Evolutionary conservation across 2,797 vertebrate species (phyloP).

Genomic region (Taenioides sp.): DNA sequence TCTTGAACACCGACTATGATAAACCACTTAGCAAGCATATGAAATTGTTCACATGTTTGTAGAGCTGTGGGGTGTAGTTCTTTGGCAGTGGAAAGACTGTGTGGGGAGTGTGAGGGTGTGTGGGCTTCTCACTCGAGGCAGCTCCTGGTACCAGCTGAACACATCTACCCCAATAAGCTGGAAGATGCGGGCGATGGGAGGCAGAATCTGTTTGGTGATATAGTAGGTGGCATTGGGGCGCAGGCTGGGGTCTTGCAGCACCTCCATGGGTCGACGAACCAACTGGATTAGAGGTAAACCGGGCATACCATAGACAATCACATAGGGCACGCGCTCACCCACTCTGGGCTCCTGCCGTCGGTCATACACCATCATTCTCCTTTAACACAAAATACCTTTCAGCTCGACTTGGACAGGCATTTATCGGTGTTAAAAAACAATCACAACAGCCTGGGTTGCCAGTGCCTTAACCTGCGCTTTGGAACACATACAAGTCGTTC

Average conservation of each 20-base stretch:
- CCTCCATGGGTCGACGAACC: slow-evolving; percentile 87
- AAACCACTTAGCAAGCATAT: too few species aligned
- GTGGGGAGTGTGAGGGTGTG: background rate
- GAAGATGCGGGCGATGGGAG: slow-evolving; percentile 89
- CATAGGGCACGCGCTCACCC: slow-evolving; percentile 93
- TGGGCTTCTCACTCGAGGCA: slow-evolving; percentile 85
- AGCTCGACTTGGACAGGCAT: background rate
- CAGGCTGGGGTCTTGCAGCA: slow-evolving; percentile 87
- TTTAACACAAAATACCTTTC: slow-evolving; percentile 43
- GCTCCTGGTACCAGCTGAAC: slow-evolving; percentile 93
- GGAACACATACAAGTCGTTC: too few species aligned
- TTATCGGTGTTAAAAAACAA: too few species aligned
- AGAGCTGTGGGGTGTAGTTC: background rate
- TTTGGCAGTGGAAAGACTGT: background rate
- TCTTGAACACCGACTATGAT: too few species aligned
- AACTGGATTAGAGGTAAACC: slow-evolving; percentile 95
- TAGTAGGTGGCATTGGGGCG: slow-evolving; percentile 93
- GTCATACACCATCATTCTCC: slow-evolving; percentile 90
- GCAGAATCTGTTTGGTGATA: slow-evolving; percentile 96
- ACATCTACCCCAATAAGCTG: slow-evolving; percentile 94
- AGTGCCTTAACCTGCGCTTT: too few species aligned
- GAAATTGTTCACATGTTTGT: background rate
- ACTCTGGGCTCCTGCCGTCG: slow-evolving; percentile 92
- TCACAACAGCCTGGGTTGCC: too few species aligned
- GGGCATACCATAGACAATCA: slow-evolving; percentile 88